Evolutionary conservation across 2,797 vertebrate genomes (phyloP).

Genomic region (Furcifer pardalis): DNA sequence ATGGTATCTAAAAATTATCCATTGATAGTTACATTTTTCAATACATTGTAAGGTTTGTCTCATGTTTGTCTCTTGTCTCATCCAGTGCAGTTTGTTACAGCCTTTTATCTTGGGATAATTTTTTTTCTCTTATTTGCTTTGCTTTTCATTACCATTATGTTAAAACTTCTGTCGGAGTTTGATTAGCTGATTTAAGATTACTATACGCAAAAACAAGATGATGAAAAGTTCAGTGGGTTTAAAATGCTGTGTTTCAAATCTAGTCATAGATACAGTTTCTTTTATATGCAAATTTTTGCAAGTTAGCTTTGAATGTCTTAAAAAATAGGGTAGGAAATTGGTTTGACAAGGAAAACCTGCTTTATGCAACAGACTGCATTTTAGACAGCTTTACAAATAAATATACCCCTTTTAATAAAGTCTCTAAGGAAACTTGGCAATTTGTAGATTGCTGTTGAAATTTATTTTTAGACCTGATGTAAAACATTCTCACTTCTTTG

Average conservation of each 20-base stretch:
- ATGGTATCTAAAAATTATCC: neutral
- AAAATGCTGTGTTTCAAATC: neutral
- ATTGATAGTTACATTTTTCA: neutral
- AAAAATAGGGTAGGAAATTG: conserved; percentile 25
- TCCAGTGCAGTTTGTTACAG: neutral
- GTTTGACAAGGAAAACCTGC: conserved; percentile 41
- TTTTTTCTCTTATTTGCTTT: neutral
- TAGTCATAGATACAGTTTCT: conserved; percentile 12
- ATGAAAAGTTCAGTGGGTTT: conserved; percentile 17
- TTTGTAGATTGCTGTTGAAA: conserved; percentile 27
- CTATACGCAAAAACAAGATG: conserved; percentile 5
- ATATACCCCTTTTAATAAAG: conserved; percentile 35
- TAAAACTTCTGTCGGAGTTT: neutral
- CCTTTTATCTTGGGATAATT: neutral
- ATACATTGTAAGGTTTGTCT: neutral
- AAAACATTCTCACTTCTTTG: conserved; percentile 41
- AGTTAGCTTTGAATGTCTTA: conserved; percentile 2
- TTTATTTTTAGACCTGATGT: conserved; percentile 46
- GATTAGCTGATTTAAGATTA: conserved; percentile 28
- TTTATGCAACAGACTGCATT: conserved; percentile 25
- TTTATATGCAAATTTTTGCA: conserved; percentile 23
- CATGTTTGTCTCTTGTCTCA: neutral
- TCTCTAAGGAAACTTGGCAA: conserved; percentile 33
- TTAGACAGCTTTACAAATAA: conserved; percentile 43
- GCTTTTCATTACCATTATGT: conserved; percentile 2